These are phyloP conservation scores for Drepanosiphum platanoidis DNA, from an alignment of 2,888 invertebrate genomes.

Conservation along the genomic window DNA sequence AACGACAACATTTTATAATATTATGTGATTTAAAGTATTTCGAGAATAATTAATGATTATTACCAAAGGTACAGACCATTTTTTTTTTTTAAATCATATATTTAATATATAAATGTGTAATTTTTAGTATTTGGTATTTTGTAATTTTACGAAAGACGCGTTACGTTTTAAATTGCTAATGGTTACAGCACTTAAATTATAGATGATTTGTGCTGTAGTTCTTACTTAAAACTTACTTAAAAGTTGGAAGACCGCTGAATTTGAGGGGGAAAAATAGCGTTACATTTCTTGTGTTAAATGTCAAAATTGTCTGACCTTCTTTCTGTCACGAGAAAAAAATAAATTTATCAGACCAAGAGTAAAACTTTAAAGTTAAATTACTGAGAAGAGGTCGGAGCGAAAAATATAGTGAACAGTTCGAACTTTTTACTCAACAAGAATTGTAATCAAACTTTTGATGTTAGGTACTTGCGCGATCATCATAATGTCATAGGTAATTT, in stretches of 20 bases:
- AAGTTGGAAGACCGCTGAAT: background rate
- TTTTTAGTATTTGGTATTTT: no score
- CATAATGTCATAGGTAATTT: background rate
- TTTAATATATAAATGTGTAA: no score
- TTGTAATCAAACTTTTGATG: background rate
- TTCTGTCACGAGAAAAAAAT: background rate
- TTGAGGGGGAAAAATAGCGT: background rate
- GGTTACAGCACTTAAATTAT: no score
- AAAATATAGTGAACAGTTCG: slow-evolving; percentile 33
- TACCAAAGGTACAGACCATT: no score
- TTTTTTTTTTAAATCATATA: no score
- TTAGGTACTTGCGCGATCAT: background rate
- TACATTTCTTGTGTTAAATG: slow-evolving; percentile 33
- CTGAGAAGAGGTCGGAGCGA: slow-evolving; percentile 10
- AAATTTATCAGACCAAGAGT: background rate
- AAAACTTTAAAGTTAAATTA: slow-evolving; percentile 54
- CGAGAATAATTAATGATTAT: no score
- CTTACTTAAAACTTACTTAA: slow-evolving; percentile 23
- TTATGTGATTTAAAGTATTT: no score
- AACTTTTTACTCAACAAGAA: background rate
- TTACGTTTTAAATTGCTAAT: background rate
- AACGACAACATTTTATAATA: no score
- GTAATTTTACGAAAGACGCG: no score
- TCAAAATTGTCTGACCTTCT: slow-evolving; percentile 30
- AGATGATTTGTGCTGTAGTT: background rate